A percentile compares a stretch with the other conserved stretches of the same genome.
These are phyloP conservation scores for Hydrotaea diabolus DNA, from an alignment of 2,888 invertebrate genomes.

Conservation along the genomic window DNA sequence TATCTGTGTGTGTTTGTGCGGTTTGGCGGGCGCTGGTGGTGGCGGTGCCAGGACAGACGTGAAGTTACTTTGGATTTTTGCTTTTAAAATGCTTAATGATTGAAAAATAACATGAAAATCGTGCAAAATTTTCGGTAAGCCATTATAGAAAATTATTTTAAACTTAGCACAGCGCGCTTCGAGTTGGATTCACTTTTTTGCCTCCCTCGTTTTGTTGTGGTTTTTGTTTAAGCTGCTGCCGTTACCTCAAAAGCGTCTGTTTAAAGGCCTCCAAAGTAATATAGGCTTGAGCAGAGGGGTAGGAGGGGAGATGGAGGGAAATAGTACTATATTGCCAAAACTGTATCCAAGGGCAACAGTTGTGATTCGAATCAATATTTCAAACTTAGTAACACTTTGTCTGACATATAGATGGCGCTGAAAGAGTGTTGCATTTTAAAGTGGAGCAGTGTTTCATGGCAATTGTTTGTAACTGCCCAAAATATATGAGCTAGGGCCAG, in stretches of 20 bases:
- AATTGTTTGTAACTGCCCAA: too few species aligned
- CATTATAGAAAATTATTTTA: constrained; percentile 66
- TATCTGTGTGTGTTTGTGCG: not conserved
- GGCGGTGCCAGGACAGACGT: too few species aligned
- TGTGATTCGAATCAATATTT: too few species aligned
- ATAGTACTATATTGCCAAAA: too few species aligned
- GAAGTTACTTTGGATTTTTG: constrained; percentile 50
- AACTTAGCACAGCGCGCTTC: constrained; percentile 47
- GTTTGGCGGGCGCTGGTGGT: constrained; percentile 5
- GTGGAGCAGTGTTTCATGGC: too few species aligned
- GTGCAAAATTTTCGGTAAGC: constrained; percentile 72
- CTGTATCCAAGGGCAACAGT: too few species aligned
- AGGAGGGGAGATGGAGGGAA: not conserved
- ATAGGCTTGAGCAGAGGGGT: not conserved
- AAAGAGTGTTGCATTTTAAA: too few species aligned
- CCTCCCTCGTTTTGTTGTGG: not conserved
- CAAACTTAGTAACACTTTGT: too few species aligned
- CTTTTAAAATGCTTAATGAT: constrained; percentile 66
- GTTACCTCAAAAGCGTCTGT: not conserved
- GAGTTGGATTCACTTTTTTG: constrained; percentile 49
- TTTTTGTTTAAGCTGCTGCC: too few species aligned
- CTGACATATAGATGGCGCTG: too few species aligned
- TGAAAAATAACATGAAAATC: constrained; percentile 79
- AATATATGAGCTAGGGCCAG: too few species aligned
- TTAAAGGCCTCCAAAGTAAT: not conserved